Evolutionary conservation across 2,888 invertebrate genomes (phyloP).

Genomic region (Volucella zonaria): DNA sequence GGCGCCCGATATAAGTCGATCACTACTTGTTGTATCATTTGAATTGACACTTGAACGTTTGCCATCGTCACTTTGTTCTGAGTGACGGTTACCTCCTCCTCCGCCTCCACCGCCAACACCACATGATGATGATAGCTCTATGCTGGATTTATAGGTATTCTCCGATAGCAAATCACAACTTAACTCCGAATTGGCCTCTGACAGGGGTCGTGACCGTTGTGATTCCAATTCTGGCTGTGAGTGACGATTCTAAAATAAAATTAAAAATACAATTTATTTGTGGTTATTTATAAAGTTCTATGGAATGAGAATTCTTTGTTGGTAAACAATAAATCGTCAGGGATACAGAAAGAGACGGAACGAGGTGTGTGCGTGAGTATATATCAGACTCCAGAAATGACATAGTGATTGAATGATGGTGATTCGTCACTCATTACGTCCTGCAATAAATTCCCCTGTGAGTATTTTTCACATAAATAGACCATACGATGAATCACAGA

Average conservation of each 20-base stretch:
- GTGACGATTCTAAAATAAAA: slow-evolving; percentile 84
- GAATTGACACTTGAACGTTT: slow-evolving; percentile 80
- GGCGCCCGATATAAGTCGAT: slow-evolving; percentile 75
- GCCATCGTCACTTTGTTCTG: slow-evolving; percentile 72
- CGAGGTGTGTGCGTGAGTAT: slow-evolving; percentile 23
- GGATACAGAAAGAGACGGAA: background rate
- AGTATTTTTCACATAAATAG: slow-evolving; percentile 20
- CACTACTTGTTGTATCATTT: slow-evolving; percentile 79
- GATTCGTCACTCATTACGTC: slow-evolving; percentile 43
- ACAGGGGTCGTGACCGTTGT: slow-evolving; percentile 80
- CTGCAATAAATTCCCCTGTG: slow-evolving; percentile 33
- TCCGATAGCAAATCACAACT: slow-evolving; percentile 79
- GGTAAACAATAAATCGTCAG: slow-evolving; percentile 42
- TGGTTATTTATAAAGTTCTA: slow-evolving; percentile 34
- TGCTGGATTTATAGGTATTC: slow-evolving; percentile 76
- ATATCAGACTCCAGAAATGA: slow-evolving; percentile 41
- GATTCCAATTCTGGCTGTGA: slow-evolving; percentile 85
- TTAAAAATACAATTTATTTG: slow-evolving; percentile 63
- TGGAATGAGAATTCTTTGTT: slow-evolving; percentile 17
- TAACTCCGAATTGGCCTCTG: slow-evolving; percentile 80
- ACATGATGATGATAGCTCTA: slow-evolving; percentile 75
- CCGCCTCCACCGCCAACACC: slow-evolving; percentile 73
- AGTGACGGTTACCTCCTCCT: slow-evolving; percentile 67
- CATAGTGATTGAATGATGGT: slow-evolving; percentile 28
- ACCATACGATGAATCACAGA: slow-evolving; percentile 43